These are phyloP conservation scores for Acinonyx jubatus DNA, from an alignment of 2,113 vertebrate species.

Conservation along the genomic window DNA sequence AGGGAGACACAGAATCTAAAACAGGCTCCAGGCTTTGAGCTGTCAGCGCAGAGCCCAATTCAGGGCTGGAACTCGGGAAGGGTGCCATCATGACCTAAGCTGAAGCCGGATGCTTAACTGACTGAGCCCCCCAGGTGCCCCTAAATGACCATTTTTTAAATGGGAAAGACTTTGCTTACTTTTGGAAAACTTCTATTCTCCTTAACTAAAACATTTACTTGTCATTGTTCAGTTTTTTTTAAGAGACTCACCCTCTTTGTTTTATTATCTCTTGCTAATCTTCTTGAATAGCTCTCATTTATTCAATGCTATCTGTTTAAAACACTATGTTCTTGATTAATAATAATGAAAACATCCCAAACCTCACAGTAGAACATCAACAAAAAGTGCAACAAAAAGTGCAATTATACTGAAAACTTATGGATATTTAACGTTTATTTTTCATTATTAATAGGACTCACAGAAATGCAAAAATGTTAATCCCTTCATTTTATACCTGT, in stretches of 20 bases:
- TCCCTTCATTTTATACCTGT: background rate
- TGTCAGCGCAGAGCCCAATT: too few relatives aligned
- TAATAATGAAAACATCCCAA: background rate
- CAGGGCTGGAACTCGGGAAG: too few relatives aligned
- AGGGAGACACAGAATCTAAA: too few relatives aligned
- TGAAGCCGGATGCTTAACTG: too few relatives aligned
- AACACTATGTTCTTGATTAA: background rate
- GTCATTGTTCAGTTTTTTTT: background rate
- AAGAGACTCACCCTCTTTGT: background rate
- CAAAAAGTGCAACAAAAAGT: background rate
- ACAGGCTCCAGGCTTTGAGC: too few relatives aligned
- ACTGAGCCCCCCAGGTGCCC: too few relatives aligned
- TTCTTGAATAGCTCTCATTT: background rate
- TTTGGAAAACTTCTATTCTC: background rate
- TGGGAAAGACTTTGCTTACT: background rate
- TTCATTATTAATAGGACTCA: background rate
- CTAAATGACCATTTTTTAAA: background rate
- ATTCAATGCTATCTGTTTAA: background rate
- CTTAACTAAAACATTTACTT: background rate
- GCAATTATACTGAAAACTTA: background rate
- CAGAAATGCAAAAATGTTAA: background rate
- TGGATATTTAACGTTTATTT: background rate
- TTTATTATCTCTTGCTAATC: background rate
- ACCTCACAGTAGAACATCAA: background rate
- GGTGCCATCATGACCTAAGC: too few relatives aligned